Evolutionary conservation across 2,888 invertebrate species (phyloP).

Genomic region (Lagria hirta): DNA sequence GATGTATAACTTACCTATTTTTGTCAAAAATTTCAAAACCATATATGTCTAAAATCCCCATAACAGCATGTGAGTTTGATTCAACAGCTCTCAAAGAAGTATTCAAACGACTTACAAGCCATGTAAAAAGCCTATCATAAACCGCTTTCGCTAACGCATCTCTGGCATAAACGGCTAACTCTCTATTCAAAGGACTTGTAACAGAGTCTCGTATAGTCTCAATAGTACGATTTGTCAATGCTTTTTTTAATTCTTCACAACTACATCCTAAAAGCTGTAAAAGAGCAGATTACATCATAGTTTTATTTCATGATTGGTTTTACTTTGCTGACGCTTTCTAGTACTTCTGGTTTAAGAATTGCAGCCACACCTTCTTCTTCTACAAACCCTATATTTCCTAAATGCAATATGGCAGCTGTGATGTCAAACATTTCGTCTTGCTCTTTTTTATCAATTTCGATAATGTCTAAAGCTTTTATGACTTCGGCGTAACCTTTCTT

Average conservation of each 20-base stretch:
- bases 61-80: slow-evolving; percentile 65
- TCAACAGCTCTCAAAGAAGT: slow-evolving; percentile 65
- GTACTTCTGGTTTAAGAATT: slow-evolving; percentile 66
- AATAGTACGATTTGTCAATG: slow-evolving; percentile 82
- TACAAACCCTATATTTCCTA: slow-evolving; percentile 83
- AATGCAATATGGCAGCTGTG: slow-evolving; percentile 80
- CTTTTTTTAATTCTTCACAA: slow-evolving; percentile 64
- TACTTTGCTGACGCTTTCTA: slow-evolving; percentile 70
- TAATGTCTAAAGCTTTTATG: slow-evolving; percentile 72
- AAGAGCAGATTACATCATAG: slow-evolving; percentile 5
- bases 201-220: slow-evolving; percentile 84
- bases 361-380: slow-evolving; percentile 72
- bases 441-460: slow-evolving; percentile 73
- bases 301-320: slow-evolving; percentile 5
- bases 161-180: slow-evolving; percentile 81
- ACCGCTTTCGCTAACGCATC: slow-evolving; percentile 91
- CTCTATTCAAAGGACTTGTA: slow-evolving; percentile 75
- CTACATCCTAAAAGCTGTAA: slow-evolving; percentile 74
- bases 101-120: slow-evolving; percentile 84
- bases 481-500: slow-evolving; percentile 69
- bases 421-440: slow-evolving; percentile 77
- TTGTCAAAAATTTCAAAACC: slow-evolving; percentile 92
- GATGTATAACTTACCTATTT: slow-evolving; percentile 77
- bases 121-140: slow-evolving; percentile 87
- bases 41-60: slow-evolving; percentile 92